Evolutionary conservation across 2,113 vertebrate species (phyloP), one percentile per base, ranked within the genome.

Genomic region (Oriolus oriolus): DNA sequence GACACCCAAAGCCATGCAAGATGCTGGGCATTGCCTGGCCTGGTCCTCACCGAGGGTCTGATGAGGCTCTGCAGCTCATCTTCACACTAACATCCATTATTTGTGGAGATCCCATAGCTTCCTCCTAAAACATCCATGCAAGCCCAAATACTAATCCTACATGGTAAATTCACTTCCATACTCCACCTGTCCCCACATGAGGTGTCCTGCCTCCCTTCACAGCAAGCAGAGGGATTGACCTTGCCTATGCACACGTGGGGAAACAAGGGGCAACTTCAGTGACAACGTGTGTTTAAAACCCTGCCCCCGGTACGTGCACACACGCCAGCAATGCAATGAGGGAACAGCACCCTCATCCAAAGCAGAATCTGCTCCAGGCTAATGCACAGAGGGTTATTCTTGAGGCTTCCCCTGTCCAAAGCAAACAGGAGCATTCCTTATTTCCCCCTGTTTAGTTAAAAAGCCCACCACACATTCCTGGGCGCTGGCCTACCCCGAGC

Each of bases 381-480:
- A 23, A 80, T 63, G 68, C 82, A 96, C 85, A 95, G 82, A 91
- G 68, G 61, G 35, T 71, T 83, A 47, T 83, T 91, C 87, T 80
- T 77, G 75, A 96, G 91, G 90, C 59, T 88, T 91, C 13, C 24
- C 53, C 41, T n/a, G 50, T 71, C 60, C 79, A 70, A 71, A 84
- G 56, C 64, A 78, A 88, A 78, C 76, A 93, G 79, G 8, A 86
- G 5, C 92, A 71, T 63, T 95, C 92, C 28, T 93, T 52, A 60
- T 75, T 77, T 82, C 35, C 69, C 74, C 68, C 37, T 69, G 19
- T 86, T 83, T 44, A 83, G 63, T 78, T 86, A 78, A 52, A 79
- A 86, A 93, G 44, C 76, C 80, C 92, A 87, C 44, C 68, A 6
- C 52, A 15, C 83, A 89, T 95, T 94, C 90, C 88, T 90, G 88